Evolutionary conservation across 2,113 vertebrate species (phyloP).

Genomic region (Gopherus flavomarginatus): DNA sequence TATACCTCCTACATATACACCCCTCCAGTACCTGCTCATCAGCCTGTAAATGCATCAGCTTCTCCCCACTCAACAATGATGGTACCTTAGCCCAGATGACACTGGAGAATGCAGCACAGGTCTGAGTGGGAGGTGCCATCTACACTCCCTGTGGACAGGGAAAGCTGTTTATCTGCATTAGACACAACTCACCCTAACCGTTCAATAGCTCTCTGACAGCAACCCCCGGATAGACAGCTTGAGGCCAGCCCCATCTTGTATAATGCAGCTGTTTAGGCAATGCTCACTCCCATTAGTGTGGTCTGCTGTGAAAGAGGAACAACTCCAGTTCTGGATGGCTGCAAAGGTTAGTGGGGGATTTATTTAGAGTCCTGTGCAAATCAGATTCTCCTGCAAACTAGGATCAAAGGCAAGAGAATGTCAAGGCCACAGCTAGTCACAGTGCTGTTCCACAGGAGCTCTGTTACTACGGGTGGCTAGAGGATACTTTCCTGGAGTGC

Average conservation of each 20-base stretch:
- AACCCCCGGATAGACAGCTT: background rate
- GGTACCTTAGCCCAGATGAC: background rate
- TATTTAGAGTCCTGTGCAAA: fast-evolving
- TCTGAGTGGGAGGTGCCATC: background rate
- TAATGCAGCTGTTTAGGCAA: constrained; percentile 26
- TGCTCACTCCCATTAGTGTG: background rate
- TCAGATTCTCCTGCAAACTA: background rate
- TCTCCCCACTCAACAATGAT: background rate
- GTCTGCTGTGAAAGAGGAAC: background rate
- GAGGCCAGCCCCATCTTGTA: background rate
- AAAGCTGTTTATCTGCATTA: fast-evolving
- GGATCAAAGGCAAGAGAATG: background rate
- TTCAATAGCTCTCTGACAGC: background rate
- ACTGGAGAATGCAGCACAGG: background rate
- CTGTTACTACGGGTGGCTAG: too few species aligned
- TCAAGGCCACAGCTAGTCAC: background rate
- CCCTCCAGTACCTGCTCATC: background rate
- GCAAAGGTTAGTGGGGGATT: background rate
- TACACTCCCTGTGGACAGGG: fast-evolving
- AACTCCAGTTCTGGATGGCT: fast-evolving
- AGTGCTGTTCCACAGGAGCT: background rate
- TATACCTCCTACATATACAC: background rate
- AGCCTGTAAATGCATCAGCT: background rate
- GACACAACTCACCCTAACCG: background rate
- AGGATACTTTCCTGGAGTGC: background rate